Percentiles rank a stretch among this genome's conserved stretches.
These are phyloP conservation scores for Coleophora flavipennella DNA, from an alignment of 2,888 invertebrate species.

Conservation along the genomic window DNA sequence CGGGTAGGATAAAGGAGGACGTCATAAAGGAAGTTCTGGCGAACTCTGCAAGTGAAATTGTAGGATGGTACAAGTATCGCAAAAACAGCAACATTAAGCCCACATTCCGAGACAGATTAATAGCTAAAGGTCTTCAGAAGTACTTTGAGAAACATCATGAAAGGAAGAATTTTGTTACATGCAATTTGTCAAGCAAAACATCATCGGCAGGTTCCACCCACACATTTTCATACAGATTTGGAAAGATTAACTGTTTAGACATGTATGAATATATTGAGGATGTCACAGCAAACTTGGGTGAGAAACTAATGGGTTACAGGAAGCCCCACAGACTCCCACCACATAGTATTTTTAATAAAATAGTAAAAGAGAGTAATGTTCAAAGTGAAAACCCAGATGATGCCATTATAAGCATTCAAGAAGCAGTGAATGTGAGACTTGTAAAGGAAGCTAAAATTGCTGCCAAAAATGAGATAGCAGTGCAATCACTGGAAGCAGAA, in stretches of 20 bases:
- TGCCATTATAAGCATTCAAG: slow-evolving; percentile 56
- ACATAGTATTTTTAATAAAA: slow-evolving; percentile 54
- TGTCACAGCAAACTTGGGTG: slow-evolving; percentile 69
- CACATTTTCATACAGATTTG: slow-evolving; percentile 75
- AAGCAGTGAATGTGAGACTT: slow-evolving; percentile 54
- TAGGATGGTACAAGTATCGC: slow-evolving; percentile 80
- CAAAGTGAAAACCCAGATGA: slow-evolving; percentile 47
- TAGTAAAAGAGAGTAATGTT: slow-evolving; percentile 53
- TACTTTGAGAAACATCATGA: slow-evolving; percentile 67
- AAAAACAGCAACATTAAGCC: slow-evolving; percentile 65
- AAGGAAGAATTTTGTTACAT: slow-evolving; percentile 75
- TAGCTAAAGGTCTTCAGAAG: slow-evolving; percentile 75
- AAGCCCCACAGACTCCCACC: slow-evolving; percentile 41
- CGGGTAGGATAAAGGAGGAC: slow-evolving; percentile 71
- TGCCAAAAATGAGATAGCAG: slow-evolving; percentile 49
- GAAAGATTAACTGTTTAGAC: slow-evolving; percentile 69
- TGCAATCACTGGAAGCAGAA: slow-evolving; percentile 58
- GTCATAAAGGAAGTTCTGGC: slow-evolving; percentile 67
- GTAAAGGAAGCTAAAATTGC: slow-evolving; percentile 52
- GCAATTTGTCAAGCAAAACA: slow-evolving; percentile 69
- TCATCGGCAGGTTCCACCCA: slow-evolving; percentile 72
- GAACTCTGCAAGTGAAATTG: slow-evolving; percentile 67
- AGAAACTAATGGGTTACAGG: slow-evolving; percentile 61
- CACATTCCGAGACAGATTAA: slow-evolving; percentile 75
- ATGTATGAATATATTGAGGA: slow-evolving; percentile 68